Evolutionary conservation across 2,888 invertebrate genomes (phyloP).

Genomic region (Xylophagus ater): DNA sequence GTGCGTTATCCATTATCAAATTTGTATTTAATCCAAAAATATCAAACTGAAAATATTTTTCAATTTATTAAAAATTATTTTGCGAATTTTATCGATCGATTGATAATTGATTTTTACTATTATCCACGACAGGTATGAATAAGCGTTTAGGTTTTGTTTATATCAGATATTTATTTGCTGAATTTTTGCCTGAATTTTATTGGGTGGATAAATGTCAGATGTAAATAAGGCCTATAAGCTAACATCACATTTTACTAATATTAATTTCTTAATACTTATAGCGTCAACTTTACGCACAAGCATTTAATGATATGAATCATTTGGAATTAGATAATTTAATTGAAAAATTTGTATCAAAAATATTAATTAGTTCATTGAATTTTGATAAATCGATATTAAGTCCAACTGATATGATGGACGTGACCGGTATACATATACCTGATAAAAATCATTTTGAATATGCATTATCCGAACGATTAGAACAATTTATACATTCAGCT

Average conservation of each 20-base stretch:
- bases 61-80: constrained; percentile 3
- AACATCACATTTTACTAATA: no score
- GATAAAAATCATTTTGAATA: constrained; percentile 8
- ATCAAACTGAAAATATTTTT: no score
- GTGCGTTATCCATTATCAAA: constrained; percentile 12
- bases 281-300: constrained; percentile 7
- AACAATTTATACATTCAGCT: constrained; percentile 13
- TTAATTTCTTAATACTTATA: no score
- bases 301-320: background rate
- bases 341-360: constrained; percentile 9
- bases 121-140: constrained; percentile 12
- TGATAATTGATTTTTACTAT: constrained; percentile 12
- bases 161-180: no score
- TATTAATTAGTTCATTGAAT: constrained; percentile 11
- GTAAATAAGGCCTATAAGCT: no score
- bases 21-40: no score
- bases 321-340: background rate
- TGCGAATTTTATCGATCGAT: constrained; percentile 5
- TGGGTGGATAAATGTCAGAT: no score
- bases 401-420: constrained; percentile 6
- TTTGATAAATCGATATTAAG: no score
- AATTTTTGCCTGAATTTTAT: no score
- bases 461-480: constrained; percentile 8
- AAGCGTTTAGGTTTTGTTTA: no score
- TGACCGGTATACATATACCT: constrained; percentile 13